Evolutionary conservation across 2,797 vertebrate species (phyloP), one percentile per base, ranked within the genome.

Genomic region (Lerista edwardsae): DNA sequence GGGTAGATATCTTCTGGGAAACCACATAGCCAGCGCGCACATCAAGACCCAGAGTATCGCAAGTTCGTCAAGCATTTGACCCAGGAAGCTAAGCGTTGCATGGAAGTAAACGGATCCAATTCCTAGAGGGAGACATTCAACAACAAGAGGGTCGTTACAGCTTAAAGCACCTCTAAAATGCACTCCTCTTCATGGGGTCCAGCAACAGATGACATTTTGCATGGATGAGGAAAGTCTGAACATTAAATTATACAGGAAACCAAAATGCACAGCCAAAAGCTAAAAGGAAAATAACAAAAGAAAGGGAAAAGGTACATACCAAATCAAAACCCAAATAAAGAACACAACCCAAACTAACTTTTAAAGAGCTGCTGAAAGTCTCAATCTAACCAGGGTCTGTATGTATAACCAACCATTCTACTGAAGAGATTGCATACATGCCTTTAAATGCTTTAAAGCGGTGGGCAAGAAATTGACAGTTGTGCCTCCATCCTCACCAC

Each of bases 21-120:
- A 99, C 98, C 98, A 99, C 98, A 99, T 99, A 88, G 97, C 98
- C 75, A 99, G 96, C 80, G 98, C 98, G 92, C 98, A 99, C 98
- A 99, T 99, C 74, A 99, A 95, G 87, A 99, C 98, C 98, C 99
- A 99, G 8, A 99, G 96, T 86, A 99, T 98, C 84, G 98, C 98
- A 87, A 99, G 90, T 89, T 99, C 99, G 84, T 99, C 98, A 88
- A 99, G 95, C 98, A 99, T 99, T 95, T 99, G 99, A 68, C 98
- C 99, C 59, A 99, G 95, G 95, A 99, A 99, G 94, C 98, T 99
- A 90, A 99, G 97, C 0, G 98, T 99, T 82, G 99, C 98, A 0
- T 99, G 99, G 90, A 99, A 99, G 94, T 99, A 99, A n/a, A 98
- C 98, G 0, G 98, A 99, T 75, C 99, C 98, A 76, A 99, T 99